Base-by-base conservation (phyloP, 2,113 vertebrate species). In the Planiliza haematocheilus region DNA sequence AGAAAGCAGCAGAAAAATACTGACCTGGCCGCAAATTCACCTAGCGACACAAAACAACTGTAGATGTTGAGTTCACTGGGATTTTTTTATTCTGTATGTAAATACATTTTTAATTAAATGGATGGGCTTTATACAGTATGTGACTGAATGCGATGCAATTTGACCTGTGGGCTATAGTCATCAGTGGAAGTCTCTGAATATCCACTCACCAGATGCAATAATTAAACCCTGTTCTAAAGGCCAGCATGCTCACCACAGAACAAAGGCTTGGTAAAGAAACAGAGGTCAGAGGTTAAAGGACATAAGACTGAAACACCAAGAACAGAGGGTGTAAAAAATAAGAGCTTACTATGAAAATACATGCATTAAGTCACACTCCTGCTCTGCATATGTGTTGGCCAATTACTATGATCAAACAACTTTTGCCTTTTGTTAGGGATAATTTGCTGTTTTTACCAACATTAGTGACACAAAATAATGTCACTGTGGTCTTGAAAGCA, bases 281-380 rank as follows among this genome's bases (percentile, higher is more conserved):
- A n/a, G 42, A 42, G 42, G 5, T 46, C 30, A 39, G 5, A 8
- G 9, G 50, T 70, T 65, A 30, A n/a, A 69, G 7, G 43, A 66
- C 51, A 9, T 0, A 37, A 52, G 14, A 13, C 38, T 74, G 17
- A 65, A 77, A 18, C 30, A 65, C 7, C 16, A 14, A 17, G 53
- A 55, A 64, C 17, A 69, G 48, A 73, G n/a, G 13, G 55, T 43
- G 48, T 21, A 42, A 21, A 51, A 39, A 1, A 41, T 5, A 2
- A 43, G 34, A 45, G 41, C 41, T 66, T 62, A 61, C 7, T 6
- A 56, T 58, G 52, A 53, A 62, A 61, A 81, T 67, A 52, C 43
- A 51, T 55, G 61, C 56, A 1, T 70, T 38, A 73, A 43, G 52
- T 38, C 17, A 17, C 43, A 60, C 24, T 64, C 13, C n/a, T 8